Evolutionary conservation across 2,888 invertebrate genomes (phyloP), one percentile per base, ranked within the genome.

Genomic region (Eupeodes latifasciatus): DNA sequence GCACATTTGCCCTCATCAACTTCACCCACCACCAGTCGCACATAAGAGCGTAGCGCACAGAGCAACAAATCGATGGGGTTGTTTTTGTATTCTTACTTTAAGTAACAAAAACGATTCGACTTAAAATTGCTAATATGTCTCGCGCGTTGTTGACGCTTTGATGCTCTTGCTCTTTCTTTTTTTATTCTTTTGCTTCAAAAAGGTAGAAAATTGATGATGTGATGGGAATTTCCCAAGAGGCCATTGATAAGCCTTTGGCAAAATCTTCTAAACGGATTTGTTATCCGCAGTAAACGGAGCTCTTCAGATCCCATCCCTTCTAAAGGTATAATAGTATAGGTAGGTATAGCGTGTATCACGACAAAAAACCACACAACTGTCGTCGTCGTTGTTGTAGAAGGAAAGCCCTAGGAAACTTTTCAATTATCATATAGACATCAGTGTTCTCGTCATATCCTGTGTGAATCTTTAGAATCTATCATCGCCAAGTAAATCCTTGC

Each of bases 221-320:
- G 66, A 78, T 83, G 72, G 67, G 78, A 86, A 87, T 84, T 87
- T 84, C 84, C 87, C 87, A 67, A 81, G 87, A 83, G 84, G 77
- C 40, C 14, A 40, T 44, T 53, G 74, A 74, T 87, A 84, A 87
- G 87, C 87, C 87, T 83, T 87, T 87, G 77, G 87, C 87, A 40
- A 80, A 84, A 87, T 77, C 72, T 49, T 77, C 61, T 66, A 78
- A 78, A 85, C 77, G 71, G 72, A 49, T 77, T 85, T 77, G 51
- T 59, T 59, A 40, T 19, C 36, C 16, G 16, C 10, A 67, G 34
- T 67, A 66, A 62, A 44, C 62, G 62, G 62, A 40, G 62, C 62
- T 62, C 5, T 19, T 12, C 10, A 62, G 40, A 40, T 6, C 62
- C 40, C 40, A 62, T 62, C 16, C 16, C 11, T 40, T 40, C 2